These are phyloP conservation scores for Dufourea novaeangliae DNA, from an alignment of 1,140 invertebrate genomes.

Conservation along the genomic window DNA sequence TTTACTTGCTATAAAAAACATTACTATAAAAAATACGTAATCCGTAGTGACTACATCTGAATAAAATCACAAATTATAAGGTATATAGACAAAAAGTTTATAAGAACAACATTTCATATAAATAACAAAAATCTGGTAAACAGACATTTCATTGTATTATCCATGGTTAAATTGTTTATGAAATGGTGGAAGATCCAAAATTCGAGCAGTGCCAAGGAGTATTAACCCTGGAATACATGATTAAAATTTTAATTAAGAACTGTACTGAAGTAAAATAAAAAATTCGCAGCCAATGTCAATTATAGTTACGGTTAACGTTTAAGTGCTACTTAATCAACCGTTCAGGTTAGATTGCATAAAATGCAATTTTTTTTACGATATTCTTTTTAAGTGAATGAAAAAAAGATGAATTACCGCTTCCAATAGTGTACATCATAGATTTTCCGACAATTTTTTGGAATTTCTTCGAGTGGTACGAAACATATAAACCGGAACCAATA, in stretches of 20 bases:
- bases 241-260: background rate
- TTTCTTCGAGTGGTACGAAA: slow-evolving; percentile 73
- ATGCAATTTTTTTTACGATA: background rate
- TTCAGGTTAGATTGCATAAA: no score
- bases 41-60: background rate
- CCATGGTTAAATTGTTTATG: slow-evolving; percentile 36
- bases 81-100: background rate
- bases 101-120: background rate
- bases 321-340: background rate
- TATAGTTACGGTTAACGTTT: background rate
- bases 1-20: background rate
- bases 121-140: background rate
- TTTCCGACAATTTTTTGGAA: slow-evolving; percentile 66
- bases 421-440: slow-evolving; percentile 68
- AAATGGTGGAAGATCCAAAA: slow-evolving; percentile 41
- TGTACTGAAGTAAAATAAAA: background rate
- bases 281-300: background rate
- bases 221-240: slow-evolving; percentile 20
- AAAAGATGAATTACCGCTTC: slow-evolving; percentile 64
- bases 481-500: slow-evolving; percentile 77
- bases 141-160: background rate
- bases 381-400: no score
- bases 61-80: background rate
- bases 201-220: slow-evolving; percentile 22
- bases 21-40: background rate